phyloP scores from a whole-genome alignment of 2,888 invertebrate genomes.

The Coenonympha arcania region DNA sequence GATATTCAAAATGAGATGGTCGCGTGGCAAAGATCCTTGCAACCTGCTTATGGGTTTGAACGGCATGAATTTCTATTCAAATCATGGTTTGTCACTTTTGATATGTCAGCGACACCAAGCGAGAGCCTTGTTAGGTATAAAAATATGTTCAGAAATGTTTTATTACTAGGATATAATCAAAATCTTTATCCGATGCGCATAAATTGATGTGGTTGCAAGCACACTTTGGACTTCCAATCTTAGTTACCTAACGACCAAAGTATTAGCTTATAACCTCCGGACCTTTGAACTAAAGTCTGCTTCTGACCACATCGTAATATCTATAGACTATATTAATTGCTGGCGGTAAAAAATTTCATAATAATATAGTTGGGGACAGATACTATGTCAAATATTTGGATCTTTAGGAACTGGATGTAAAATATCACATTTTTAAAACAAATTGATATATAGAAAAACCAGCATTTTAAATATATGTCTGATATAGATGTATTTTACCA shows the following conservation, averaged over 20 bases:
- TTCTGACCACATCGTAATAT: constrained; percentile 40
- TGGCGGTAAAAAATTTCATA: neutral
- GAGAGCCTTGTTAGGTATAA: no score
- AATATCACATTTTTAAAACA: neutral
- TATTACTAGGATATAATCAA: neutral
- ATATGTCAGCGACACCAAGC: no score
- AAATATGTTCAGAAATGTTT: neutral
- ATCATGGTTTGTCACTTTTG: no score
- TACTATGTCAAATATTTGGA: neutral
- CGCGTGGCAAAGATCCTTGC: no score
- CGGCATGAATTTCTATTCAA: no score
- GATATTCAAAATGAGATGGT: no score
- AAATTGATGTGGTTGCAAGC: constrained; percentile 40
- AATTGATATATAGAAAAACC: neutral
- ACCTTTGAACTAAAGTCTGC: constrained; percentile 29
- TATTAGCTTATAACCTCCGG: constrained; percentile 34
- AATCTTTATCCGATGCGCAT: neutral
- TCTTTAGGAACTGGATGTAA: neutral
- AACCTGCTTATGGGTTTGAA: no score
- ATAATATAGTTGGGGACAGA: no score
- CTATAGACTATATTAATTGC: neutral
- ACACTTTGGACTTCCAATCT: constrained; percentile 35
- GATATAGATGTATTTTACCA: constrained; percentile 47
- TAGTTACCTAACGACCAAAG: constrained; percentile 71
- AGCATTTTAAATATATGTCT: constrained; percentile 7